Base-by-base conservation (phyloP, 2,113 vertebrate species). In the Mastomys natalensis region DNA sequence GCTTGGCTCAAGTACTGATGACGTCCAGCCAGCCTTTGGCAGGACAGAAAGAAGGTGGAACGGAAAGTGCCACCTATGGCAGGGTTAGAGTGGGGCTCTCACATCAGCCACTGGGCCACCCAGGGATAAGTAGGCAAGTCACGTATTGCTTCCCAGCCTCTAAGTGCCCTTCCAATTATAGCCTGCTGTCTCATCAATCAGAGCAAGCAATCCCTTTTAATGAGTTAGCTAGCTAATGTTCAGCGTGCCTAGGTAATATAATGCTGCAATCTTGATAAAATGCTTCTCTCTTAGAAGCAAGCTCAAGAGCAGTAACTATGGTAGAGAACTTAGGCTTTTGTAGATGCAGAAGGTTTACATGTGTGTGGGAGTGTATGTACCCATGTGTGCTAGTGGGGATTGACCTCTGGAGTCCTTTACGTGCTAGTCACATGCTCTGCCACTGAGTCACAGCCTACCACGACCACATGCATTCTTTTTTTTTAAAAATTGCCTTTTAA, bases 131-230 rank as follows among this genome's bases (percentile, higher is more conserved):
- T 55, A 89, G 68, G 66, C 86, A 80, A 95, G 95, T 93, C 91
- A 81, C 68, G 0, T 43, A 89, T 29, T 45, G 87, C 82, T 74
- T 89, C 72, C 73, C 87, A 90, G 81, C 40, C 89, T 93, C 64
- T 1, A 70, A 91, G 73, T 64, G 91, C 62, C 84, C 91, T 96
- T 97, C 89, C 74, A 58, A 58, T 87, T 91, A 94, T 24, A 91
- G 91, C 60, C 40, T 43, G 77, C 68, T 5, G 12, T 80, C 77
- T 43, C 89, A 87, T 89, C 73, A 53, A 40, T 95, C 97, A 96
- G 89, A 68, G 77, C 62, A 55, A 89, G 73, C 74, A 13, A 87
- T 72, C 81, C 55, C 73, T 82, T 62, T 55, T 92, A 78, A 89
- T 58, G 84, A 74, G 87, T 43, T 62, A 70, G 73, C 89, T 26